A percentile compares a stretch with the other conserved stretches of the same genome.
Evolutionary conservation across 2,888 invertebrate species (phyloP).

Genomic region (Pseudococcus viburni): DNA sequence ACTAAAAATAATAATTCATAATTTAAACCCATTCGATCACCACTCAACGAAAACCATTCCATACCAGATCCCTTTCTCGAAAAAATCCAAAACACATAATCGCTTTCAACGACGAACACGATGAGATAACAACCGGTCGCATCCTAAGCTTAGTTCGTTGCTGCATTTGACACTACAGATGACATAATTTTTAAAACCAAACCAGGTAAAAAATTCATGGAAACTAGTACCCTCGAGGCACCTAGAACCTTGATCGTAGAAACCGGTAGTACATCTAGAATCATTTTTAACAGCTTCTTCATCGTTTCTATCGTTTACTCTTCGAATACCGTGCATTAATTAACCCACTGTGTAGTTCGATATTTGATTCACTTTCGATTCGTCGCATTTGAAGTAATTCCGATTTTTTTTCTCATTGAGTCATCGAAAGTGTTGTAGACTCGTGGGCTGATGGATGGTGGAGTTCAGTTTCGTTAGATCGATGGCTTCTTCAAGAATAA

Average conservation of each 20-base stretch:
- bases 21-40: no score
- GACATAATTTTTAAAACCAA: constrained; percentile 47
- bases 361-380: constrained; percentile 24
- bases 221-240: constrained; percentile 14
- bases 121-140: not conserved
- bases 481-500: not conserved
- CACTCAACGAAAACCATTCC: no score
- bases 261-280: constrained; percentile 39
- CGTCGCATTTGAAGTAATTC: not conserved
- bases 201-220: constrained; percentile 44
- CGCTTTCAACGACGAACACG: not conserved
- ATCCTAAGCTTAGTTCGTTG: not conserved
- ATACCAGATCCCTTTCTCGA: no score
- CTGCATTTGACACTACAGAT: constrained; percentile 2
- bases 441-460: not conserved
- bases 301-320: not conserved
- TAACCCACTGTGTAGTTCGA: not conserved
- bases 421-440: not conserved
- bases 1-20: no score
- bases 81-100: not conserved
- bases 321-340: not conserved
- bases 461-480: not conserved
- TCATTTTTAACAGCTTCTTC: constrained; percentile 21
- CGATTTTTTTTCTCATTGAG: not conserved
- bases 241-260: constrained; percentile 22